These are phyloP conservation scores for Tiliqua scincoides DNA, from an alignment of 2,113 vertebrate genomes.

Conservation along the genomic window DNA sequence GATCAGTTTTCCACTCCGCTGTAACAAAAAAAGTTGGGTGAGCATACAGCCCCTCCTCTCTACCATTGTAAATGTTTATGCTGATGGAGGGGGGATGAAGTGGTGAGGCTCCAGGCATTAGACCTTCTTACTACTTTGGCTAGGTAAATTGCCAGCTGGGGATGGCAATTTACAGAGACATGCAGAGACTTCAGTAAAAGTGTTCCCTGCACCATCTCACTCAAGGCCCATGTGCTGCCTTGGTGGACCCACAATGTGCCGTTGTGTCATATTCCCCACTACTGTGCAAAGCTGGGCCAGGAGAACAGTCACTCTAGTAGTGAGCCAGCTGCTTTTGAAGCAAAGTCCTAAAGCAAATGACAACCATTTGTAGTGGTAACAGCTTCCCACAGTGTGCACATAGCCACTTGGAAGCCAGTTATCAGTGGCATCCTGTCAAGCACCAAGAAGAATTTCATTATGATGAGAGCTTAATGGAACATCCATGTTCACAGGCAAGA, in stretches of 20 bases:
- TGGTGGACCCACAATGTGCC: neutral
- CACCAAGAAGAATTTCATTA: neutral
- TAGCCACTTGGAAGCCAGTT: neutral
- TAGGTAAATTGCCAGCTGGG: neutral
- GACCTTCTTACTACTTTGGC: neutral
- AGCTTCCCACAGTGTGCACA: neutral
- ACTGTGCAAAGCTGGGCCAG: neutral
- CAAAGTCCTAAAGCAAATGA: neutral
- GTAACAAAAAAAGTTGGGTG: neutral
- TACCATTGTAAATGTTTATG: neutral
- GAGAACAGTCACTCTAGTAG: neutral
- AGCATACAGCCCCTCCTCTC: neutral
- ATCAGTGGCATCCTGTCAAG: neutral
- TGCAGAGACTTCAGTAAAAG: neutral
- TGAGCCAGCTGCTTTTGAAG: neutral
- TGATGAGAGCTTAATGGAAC: neutral
- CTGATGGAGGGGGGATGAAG: neutral
- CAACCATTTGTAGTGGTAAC: too few relatives aligned
- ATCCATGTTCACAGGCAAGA: neutral
- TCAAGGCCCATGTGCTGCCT: neutral
- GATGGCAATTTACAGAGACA: neutral
- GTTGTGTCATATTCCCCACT: neutral
- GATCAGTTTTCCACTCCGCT: neutral
- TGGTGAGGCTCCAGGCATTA: neutral
- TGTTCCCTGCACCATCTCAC: neutral